Evolutionary conservation across 2,113 vertebrate species (phyloP).

Genomic region (Cryptotis parvus): DNA sequence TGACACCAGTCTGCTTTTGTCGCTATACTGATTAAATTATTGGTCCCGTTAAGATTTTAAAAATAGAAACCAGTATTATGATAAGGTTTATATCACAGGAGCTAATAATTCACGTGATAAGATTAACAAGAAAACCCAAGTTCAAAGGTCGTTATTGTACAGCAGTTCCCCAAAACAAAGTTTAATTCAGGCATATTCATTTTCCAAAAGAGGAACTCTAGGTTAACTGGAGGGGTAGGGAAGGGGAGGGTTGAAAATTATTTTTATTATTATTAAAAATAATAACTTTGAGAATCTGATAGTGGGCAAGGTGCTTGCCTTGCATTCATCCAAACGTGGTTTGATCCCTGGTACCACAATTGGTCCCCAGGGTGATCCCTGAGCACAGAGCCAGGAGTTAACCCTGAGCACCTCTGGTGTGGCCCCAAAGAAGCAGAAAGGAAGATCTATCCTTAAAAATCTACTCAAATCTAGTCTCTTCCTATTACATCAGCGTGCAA

Average conservation of each 20-base stretch:
- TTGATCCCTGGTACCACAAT: too few species aligned
- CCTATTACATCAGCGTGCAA: background rate
- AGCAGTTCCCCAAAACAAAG: conserved; percentile 24
- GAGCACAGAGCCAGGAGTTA: too few species aligned
- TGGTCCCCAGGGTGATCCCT: too few species aligned
- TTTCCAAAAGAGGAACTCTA: conserved; percentile 45
- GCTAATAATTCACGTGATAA: conserved; percentile 17
- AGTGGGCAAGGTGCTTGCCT: too few species aligned
- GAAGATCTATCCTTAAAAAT: conserved; percentile 55
- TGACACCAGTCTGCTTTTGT: background rate
- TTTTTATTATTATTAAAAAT: too few species aligned
- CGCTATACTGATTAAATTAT: background rate
- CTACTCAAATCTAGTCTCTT: background rate
- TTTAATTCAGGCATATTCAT: conserved; percentile 21
- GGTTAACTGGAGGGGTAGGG: background rate
- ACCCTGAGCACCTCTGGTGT: too few species aligned
- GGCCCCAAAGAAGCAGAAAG: too few species aligned
- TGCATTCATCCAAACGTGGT: too few species aligned
- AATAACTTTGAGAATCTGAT: too few species aligned
- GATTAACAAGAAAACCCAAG: conserved; percentile 37
- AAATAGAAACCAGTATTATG: background rate
- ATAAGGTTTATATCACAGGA: too few species aligned
- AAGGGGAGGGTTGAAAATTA: background rate
- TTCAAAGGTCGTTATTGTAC: conserved; percentile 23
- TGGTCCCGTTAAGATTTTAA: conserved; percentile 3